phyloP scores from a whole-genome alignment of 1,140 invertebrate genomes.

The Homarus americanus region DNA sequence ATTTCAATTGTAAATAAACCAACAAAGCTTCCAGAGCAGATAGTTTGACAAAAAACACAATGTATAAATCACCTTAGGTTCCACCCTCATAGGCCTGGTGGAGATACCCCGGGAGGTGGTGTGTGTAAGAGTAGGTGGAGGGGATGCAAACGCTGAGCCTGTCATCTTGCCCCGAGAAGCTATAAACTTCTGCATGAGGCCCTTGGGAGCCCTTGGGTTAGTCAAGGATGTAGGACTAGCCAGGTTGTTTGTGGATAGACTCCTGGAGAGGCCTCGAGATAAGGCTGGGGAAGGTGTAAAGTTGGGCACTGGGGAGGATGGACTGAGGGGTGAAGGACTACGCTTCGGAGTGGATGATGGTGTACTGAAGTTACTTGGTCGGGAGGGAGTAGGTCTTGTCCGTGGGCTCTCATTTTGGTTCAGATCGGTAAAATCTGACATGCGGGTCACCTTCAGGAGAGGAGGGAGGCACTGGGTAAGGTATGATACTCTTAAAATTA shows the following conservation, averaged over 20 bases:
- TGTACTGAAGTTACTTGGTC: conserved; percentile 19
- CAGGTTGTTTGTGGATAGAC: conserved; percentile 70
- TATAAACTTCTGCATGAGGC: conserved; percentile 88
- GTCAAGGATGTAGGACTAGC: conserved; percentile 45
- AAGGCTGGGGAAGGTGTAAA: conserved; percentile 52
- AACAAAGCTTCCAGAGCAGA: not conserved
- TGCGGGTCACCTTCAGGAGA: conserved; percentile 66
- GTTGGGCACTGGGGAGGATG: conserved; percentile 59
- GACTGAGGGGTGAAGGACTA: conserved; percentile 38
- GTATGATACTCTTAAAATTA: not conserved
- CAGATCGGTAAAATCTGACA: conserved; percentile 60
- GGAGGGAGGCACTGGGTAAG: not conserved
- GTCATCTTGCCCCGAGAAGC: conserved; percentile 84
- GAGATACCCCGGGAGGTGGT: conserved; percentile 47
- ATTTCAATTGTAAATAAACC: no score
- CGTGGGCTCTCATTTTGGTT: conserved; percentile 19
- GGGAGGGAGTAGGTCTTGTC: not conserved
- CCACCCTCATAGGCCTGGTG: conserved; percentile 69
- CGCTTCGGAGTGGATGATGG: conserved; percentile 43
- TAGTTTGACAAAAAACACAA: not conserved
- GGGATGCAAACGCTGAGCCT: conserved; percentile 74
- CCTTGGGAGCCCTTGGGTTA: conserved; percentile 76
- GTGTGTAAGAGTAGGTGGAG: conserved; percentile 39
- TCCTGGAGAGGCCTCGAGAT: conserved; percentile 40
- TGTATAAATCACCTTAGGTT: conserved; percentile 54